Percentiles rank a stretch among this genome's conserved stretches.
Conservation (phyloP, 37 sponge, comb jelly and placozoan species). For the Geodia barretti region DNA sequence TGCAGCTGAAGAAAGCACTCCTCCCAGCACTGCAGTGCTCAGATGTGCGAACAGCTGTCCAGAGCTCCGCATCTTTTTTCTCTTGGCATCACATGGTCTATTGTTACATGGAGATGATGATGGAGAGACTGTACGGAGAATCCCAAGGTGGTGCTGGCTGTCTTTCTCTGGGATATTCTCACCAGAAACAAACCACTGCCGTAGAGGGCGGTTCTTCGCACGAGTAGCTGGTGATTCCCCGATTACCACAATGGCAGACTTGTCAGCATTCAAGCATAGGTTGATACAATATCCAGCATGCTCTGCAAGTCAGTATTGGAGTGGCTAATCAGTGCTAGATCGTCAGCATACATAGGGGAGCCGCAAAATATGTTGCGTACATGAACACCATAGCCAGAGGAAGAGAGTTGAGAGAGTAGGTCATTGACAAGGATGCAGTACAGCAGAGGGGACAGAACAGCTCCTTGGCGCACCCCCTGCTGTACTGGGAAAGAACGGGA, state of each 20-base stretch:
- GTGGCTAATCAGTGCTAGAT: background rate
- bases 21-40: background rate
- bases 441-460: background rate
- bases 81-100: too few relatives aligned
- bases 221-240: too few relatives aligned
- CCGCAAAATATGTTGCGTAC: background rate
- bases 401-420: background rate
- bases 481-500: background rate
- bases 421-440: background rate
- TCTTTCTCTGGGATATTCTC: too few relatives aligned
- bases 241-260: too few relatives aligned
- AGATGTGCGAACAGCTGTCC: background rate
- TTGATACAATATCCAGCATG: background rate
- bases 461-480: conserved; percentile 5
- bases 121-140: background rate
- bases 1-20: background rate
- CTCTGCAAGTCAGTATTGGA: background rate
- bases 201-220: too few relatives aligned
- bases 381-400: background rate
- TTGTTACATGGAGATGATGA: too few relatives aligned
- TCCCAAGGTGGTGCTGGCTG: too few relatives aligned
- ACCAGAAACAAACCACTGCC: too few relatives aligned
- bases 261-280: background rate
- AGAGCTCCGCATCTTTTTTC: too few relatives aligned
- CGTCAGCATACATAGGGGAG: conserved; percentile 3